Percentiles rank a stretch among this genome's conserved stretches.
Evolutionary conservation across 2,888 invertebrate genomes (phyloP).

Genomic region (Standfussiana lucernea): DNA sequence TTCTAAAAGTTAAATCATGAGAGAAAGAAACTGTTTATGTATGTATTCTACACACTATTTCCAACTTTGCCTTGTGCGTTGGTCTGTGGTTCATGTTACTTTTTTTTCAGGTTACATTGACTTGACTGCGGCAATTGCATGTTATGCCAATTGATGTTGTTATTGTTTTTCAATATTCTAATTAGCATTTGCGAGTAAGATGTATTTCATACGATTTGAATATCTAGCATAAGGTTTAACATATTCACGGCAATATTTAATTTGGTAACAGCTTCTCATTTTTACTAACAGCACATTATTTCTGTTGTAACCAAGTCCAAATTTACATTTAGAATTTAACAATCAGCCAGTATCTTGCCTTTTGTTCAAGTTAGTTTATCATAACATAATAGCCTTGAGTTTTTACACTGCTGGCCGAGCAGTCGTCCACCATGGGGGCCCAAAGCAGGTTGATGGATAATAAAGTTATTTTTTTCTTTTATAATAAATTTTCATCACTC

Average conservation of each 20-base stretch:
- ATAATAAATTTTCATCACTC: neutral
- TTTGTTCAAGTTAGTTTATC: neutral
- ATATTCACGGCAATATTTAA: neutral
- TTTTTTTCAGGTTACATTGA: conserved; percentile 47
- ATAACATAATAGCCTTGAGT: no score
- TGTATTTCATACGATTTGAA: neutral
- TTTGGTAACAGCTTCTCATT: conserved; percentile 1
- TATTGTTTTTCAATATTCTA: conserved; percentile 34
- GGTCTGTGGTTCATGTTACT: neutral
- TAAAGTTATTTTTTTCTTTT: neutral
- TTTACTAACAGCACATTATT: conserved; percentile 12
- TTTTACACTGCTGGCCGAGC: neutral
- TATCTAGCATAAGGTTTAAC: neutral
- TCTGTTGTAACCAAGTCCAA: neutral
- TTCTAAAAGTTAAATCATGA: conserved; percentile 40
- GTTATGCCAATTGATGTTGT: conserved; percentile 27
- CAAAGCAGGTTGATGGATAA: neutral
- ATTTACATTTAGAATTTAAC: neutral
- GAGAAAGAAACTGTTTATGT: conserved; percentile 40
- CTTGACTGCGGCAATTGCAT: neutral
- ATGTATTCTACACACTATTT: conserved; percentile 21
- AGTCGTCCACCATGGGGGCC: neutral
- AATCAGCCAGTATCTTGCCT: neutral
- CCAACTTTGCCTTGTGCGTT: conserved; percentile 12
- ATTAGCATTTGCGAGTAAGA: conserved; percentile 17